Conservation (phyloP, 1,140 invertebrate genomes). For the Lutraria rhynchaena region DNA sequence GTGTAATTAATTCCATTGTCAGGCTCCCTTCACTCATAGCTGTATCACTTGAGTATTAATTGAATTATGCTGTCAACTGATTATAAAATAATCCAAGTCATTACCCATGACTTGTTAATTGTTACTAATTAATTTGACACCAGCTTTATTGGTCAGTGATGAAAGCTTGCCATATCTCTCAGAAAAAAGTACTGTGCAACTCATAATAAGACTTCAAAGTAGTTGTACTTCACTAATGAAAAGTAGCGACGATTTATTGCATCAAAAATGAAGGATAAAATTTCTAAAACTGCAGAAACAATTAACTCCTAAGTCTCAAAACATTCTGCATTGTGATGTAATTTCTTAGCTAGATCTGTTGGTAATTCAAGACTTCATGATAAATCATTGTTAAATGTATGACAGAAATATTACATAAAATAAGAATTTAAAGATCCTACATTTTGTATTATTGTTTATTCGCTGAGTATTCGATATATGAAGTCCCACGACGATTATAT, state of each 20-base stretch:
- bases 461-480: constrained; percentile 10
- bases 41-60: neutral
- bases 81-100: neutral
- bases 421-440: neutral
- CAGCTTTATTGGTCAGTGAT: neutral
- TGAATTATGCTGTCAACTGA: neutral
- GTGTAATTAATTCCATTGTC: constrained; percentile 30
- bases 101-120: neutral
- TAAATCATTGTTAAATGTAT: too few species aligned
- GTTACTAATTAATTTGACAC: neutral
- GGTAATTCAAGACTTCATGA: neutral
- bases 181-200: too few species aligned
- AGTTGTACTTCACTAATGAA: too few species aligned
- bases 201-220: too few species aligned
- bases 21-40: neutral
- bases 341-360: neutral
- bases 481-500: constrained; percentile 44
- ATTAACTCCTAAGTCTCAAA: too few species aligned
- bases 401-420: neutral
- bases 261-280: too few species aligned
- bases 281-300: too few species aligned
- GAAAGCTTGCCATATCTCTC: too few species aligned
- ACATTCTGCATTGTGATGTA: too few species aligned
- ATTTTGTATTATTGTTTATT: neutral
- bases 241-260: too few species aligned